A percentile compares a stretch with the other conserved stretches of the same genome.
Evolutionary conservation across 1,140 invertebrate genomes (phyloP).

Genomic region (Ericerus pela): DNA sequence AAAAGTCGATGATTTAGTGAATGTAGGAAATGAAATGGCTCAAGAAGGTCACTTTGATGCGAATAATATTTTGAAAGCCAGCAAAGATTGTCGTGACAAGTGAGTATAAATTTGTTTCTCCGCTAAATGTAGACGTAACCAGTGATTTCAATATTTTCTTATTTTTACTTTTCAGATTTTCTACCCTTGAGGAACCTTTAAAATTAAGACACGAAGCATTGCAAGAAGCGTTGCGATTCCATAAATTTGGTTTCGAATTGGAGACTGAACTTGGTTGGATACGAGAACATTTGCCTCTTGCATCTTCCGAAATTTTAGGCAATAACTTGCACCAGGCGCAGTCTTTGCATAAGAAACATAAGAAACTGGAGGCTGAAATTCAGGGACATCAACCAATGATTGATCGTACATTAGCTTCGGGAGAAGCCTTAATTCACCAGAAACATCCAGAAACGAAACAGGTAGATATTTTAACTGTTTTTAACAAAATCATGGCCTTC

Average conservation of each 20-base stretch:
- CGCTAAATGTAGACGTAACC: not conserved
- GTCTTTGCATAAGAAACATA: conserved; percentile 83
- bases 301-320: conserved; percentile 55
- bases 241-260: conserved; percentile 88
- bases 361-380: conserved; percentile 76
- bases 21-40: conserved; percentile 74
- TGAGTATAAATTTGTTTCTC: conserved; percentile 22
- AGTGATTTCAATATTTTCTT: not conserved
- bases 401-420: conserved; percentile 58
- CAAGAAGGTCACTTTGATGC: conserved; percentile 88
- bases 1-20: conserved; percentile 56
- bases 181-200: conserved; percentile 45
- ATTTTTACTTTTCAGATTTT: conserved; percentile 32
- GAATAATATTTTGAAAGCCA: conserved; percentile 62
- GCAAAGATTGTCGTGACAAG: conserved; percentile 56
- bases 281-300: conserved; percentile 68
- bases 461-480: conserved; percentile 40
- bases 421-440: conserved; percentile 49
- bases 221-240: conserved; percentile 69
- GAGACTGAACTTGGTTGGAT: conserved; percentile 93
- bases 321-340: conserved; percentile 82
- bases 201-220: conserved; percentile 53
- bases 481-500: too few relatives aligned
- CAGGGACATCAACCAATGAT: conserved; percentile 65
- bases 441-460: conserved; percentile 59